phyloP scores from a whole-genome alignment of 2,113 vertebrate species.

The Erythrocercus mccallii region DNA sequence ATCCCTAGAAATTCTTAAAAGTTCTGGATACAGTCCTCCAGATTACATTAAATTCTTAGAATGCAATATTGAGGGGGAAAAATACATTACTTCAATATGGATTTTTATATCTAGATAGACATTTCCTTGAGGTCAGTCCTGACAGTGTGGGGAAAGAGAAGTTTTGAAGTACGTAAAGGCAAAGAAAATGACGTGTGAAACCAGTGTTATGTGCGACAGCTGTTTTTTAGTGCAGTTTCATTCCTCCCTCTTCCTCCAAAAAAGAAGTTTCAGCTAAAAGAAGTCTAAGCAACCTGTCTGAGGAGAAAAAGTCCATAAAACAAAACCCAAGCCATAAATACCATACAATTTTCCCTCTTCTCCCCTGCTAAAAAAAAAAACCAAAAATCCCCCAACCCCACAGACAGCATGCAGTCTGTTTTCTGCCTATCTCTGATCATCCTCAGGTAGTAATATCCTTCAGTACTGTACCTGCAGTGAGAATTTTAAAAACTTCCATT shows the following conservation, averaged over 20 bases:
- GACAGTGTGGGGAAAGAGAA: not conserved
- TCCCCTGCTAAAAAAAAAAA: not conserved
- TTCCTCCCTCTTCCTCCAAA: not conserved
- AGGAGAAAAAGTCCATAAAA: not conserved
- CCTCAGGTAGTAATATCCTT: not conserved
- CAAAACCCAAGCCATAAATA: not conserved
- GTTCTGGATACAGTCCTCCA: not conserved
- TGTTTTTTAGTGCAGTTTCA: not conserved
- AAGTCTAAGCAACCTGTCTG: not conserved
- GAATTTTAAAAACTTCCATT: not conserved
- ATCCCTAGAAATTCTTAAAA: not conserved
- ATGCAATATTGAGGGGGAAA: not conserved
- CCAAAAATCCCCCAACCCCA: too few relatives aligned
- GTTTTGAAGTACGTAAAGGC: not conserved
- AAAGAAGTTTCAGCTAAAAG: not conserved
- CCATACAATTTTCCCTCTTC: accelerated
- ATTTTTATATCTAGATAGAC: not conserved
- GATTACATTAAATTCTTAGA: not conserved
- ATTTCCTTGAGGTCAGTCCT: not conserved
- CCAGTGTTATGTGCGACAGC: not conserved
- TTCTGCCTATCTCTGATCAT: not conserved
- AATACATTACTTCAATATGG: not conserved
- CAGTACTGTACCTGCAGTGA: not conserved
- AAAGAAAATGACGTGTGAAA: not conserved
- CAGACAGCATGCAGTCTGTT: not conserved